phyloP scores from a whole-genome alignment of 1,140 invertebrate species.

The Orius laevigatus region DNA sequence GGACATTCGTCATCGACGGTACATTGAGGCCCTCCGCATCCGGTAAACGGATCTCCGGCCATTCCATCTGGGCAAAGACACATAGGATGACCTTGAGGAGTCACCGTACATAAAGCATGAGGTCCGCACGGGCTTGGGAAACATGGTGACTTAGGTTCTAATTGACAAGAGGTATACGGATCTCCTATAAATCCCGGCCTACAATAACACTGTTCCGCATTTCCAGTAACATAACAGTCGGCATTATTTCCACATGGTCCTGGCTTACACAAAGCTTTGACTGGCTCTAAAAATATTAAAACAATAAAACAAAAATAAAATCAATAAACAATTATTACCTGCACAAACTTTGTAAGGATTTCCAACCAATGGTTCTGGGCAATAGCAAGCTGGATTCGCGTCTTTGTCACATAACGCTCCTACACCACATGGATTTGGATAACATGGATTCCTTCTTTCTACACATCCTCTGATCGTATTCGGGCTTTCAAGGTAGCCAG shows the following conservation, averaged over 20 bases:
- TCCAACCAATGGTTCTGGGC: slow-evolving; percentile 52
- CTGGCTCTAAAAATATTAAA: slow-evolving; percentile 19
- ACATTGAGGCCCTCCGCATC: slow-evolving; percentile 60
- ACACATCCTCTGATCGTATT: slow-evolving; percentile 73
- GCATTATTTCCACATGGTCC: slow-evolving; percentile 63
- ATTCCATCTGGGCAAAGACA: slow-evolving; percentile 60
- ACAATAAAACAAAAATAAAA: neutral
- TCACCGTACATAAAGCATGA: slow-evolving; percentile 51
- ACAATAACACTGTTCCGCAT: slow-evolving; percentile 62
- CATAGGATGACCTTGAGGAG: slow-evolving; percentile 35
- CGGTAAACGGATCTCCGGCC: slow-evolving; percentile 59
- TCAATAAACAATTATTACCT: slow-evolving; percentile 23
- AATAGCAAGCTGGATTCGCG: slow-evolving; percentile 60
- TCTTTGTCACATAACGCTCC: slow-evolving; percentile 64
- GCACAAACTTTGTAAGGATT: slow-evolving; percentile 61
- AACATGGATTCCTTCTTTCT: slow-evolving; percentile 56
- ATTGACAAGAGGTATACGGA: slow-evolving; percentile 52
- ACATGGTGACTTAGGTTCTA: slow-evolving; percentile 44
- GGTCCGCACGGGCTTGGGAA: slow-evolving; percentile 61
- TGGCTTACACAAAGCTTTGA: slow-evolving; percentile 47
- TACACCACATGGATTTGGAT: slow-evolving; percentile 62
- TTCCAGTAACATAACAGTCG: slow-evolving; percentile 54
- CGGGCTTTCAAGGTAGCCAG: slow-evolving; percentile 67
- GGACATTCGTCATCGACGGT: slow-evolving; percentile 56
- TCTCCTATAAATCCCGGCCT: slow-evolving; percentile 53